Evolutionary conservation across 2,797 vertebrate genomes (phyloP).

Genomic region (Anas georgica): DNA sequence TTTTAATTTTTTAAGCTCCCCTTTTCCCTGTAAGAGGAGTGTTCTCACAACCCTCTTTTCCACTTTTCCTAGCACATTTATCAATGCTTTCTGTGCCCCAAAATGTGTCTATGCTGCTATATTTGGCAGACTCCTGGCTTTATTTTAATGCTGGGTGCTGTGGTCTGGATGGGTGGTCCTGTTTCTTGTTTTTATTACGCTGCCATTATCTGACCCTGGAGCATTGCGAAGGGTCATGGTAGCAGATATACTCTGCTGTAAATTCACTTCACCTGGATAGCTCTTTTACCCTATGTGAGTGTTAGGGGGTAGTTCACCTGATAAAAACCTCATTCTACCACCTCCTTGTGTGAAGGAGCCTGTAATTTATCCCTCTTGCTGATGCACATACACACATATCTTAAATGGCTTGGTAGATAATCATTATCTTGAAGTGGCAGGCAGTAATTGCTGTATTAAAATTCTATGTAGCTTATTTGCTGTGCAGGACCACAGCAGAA

Average conservation of each 20-base stretch:
- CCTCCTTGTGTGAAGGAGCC: not conserved
- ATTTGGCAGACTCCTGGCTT: not conserved
- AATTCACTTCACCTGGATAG: not conserved
- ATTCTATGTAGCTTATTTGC: conserved; percentile 29
- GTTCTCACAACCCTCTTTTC: not conserved
- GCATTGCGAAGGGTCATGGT: not conserved
- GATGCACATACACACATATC: not conserved
- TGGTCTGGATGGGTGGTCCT: not conserved
- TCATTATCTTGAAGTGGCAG: conserved; percentile 38
- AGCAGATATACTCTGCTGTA: not conserved
- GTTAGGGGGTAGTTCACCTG: not conserved
- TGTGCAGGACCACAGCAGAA: not conserved
- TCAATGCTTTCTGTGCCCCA: not conserved
- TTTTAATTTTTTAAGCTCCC: not conserved
- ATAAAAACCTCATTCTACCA: not conserved
- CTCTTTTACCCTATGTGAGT: not conserved
- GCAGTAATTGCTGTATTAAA: conserved; percentile 61
- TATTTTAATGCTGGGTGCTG: not conserved
- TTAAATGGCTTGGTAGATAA: conserved; percentile 1
- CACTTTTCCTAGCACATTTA: not conserved
- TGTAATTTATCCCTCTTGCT: not conserved
- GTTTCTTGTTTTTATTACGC: not conserved
- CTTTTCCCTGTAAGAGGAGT: not conserved
- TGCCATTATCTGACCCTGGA: not conserved
- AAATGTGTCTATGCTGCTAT: not conserved